Evolutionary conservation across 2,113 vertebrate species (phyloP), one percentile per base, ranked within the genome.

Genomic region (Panurus biarmicus): DNA sequence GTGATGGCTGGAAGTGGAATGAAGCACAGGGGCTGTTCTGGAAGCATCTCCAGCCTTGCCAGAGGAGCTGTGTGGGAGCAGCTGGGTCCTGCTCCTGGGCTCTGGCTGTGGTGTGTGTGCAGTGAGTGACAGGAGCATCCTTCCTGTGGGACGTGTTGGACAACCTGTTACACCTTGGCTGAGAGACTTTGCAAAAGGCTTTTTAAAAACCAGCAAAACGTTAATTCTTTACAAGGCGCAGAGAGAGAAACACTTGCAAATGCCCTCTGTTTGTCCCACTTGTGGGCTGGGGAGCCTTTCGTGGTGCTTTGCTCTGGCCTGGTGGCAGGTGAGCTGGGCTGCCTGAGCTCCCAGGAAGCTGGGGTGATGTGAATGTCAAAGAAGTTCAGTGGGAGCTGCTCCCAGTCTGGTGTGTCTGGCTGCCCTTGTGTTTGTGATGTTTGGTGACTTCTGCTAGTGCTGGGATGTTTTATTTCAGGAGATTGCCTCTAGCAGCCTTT

Each of bases 1-100:
- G 66, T 31, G 3, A 0, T 11, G 56, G 21, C 11, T 47, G 67
- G 2, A 3, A 11, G 51, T 1, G 1, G 66, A 20, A 69, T 26
- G 22, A 54, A 71, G 1, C 25, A 0, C 10, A 21, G 50, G 48
- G 25, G 47, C 15, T n/a, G 31, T 20, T 42, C 24, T 74, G 35
- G 42, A 58, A 7, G 28, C 38, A 17, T 11, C 38, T 26, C 3
- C 8, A 15, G 57, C 57, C 31, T 25, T 28, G n/a, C 19, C 26
- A 33, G 42, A 7, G 35, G 3, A 6, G 60, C 58, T n/a, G 44
- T 38, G 54, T 62, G 31, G 31, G 9, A 24, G 14, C 25, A n/a
- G 23, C 1, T 0, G 5, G 4, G 24, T 72, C 17, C 56, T 62
- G 18, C n/a, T 23, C 24, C 23, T 24, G 57, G 45, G n/a, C 62